These are phyloP conservation scores for Drosophila cracens DNA, from an alignment of 2,888 invertebrate species.

Conservation along the genomic window DNA sequence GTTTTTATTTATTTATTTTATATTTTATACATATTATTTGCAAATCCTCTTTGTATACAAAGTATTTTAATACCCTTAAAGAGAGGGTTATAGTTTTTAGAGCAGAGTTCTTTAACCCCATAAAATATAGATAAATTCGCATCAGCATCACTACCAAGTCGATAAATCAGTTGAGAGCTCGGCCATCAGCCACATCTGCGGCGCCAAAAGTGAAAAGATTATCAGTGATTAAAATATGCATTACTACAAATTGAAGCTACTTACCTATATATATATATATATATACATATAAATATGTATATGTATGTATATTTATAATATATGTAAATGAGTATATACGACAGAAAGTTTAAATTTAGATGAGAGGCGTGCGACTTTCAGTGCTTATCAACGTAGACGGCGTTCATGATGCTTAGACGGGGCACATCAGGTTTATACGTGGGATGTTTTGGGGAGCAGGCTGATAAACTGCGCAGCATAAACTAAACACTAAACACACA, in stretches of 20 bases:
- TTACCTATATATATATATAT: background rate
- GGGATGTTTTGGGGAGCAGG: constrained; percentile 1
- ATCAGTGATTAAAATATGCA: constrained; percentile 39
- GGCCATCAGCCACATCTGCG: constrained; percentile 50
- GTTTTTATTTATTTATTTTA: background rate
- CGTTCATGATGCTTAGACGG: constrained; percentile 19
- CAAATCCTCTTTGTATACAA: background rate
- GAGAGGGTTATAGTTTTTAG: background rate
- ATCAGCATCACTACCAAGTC: background rate
- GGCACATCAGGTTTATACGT: background rate
- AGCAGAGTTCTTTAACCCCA: background rate
- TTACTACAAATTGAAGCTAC: constrained; percentile 21
- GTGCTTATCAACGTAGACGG: constrained; percentile 56
- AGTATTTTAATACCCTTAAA: background rate
- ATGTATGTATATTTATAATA: background rate
- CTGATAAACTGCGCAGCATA: constrained; percentile 77
- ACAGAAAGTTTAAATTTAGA: constrained; percentile 64
- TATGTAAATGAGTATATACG: constrained; percentile 10
- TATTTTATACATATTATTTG: background rate
- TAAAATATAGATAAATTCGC: background rate
- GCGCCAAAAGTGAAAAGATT: constrained; percentile 51
- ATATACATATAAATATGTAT: background rate
- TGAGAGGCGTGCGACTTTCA: constrained; percentile 56
- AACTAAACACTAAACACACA: constrained; percentile 54
- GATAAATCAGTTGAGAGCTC: constrained; percentile 31